A percentile compares a stretch with the other conserved stretches of the same genome.
Conservation (phyloP, 2,113 vertebrate species). For the Phalacrocorax pelagicus region DNA sequence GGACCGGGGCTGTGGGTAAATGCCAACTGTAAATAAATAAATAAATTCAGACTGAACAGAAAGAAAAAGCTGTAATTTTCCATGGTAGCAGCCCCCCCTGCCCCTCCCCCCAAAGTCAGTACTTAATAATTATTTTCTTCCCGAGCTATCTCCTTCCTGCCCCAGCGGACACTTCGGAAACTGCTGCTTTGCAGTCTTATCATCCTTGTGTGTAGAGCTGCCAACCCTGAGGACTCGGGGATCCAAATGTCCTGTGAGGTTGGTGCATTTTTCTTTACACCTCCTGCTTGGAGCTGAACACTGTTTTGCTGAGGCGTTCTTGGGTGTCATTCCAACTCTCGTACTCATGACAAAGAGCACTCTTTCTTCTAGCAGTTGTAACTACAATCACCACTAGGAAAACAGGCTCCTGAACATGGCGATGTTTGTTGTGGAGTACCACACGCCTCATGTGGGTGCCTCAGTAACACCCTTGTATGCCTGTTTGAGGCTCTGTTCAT, state of each 20-base stretch:
- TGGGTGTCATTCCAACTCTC: neutral
- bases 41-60: neutral
- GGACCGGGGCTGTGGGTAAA: neutral
- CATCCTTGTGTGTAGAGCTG: neutral
- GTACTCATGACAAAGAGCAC: neutral
- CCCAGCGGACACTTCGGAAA: neutral
- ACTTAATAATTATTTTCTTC: neutral
- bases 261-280: neutral
- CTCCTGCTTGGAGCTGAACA: neutral
- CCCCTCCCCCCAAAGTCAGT: neutral
- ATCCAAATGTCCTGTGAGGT: neutral
- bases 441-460: no score
- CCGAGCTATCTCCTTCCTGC: no score
- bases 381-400: neutral
- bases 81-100: neutral
- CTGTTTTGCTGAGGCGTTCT: neutral
- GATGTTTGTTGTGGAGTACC: neutral
- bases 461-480: neutral
- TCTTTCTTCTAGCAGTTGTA: neutral
- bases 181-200: neutral
- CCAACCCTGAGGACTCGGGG: neutral
- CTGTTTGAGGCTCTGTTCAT: neutral
- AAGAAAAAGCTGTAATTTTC: neutral
- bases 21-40: neutral
- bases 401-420: neutral